These are phyloP conservation scores for Mormyrus iriodes DNA, from an alignment of 2,113 vertebrate genomes.

Conservation along the genomic window DNA sequence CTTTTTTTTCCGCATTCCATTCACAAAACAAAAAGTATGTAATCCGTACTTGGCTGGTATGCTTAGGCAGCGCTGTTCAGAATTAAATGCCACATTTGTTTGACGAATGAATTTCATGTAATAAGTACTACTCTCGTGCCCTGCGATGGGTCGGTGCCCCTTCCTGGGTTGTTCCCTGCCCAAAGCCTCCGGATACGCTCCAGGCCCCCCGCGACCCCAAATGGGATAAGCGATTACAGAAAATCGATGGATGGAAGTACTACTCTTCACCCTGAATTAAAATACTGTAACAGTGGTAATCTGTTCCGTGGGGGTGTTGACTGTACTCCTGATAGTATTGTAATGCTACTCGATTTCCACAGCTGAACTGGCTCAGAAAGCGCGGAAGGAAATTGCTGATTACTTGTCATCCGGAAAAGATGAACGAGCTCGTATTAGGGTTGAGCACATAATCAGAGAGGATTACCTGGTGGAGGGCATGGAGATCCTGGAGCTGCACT, in stretches of 20 bases:
- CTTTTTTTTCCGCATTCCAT: background rate
- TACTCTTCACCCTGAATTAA: no score
- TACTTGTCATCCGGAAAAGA: constrained; percentile 89
- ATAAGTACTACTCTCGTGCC: background rate
- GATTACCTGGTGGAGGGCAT: constrained; percentile 98
- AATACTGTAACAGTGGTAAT: background rate
- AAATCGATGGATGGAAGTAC: no score
- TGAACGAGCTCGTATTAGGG: constrained; percentile 90
- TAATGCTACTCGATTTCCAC: constrained; percentile 16
- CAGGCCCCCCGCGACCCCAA: no score
- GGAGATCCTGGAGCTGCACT: constrained; percentile 97
- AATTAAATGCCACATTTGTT: background rate
- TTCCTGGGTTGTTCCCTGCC: no score
- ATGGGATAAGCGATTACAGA: no score
- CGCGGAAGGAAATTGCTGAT: constrained; percentile 95
- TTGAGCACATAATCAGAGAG: constrained; percentile 97
- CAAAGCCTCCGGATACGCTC: no score
- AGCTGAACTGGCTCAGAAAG: constrained; percentile 95
- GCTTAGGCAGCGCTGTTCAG: background rate
- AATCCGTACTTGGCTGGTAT: background rate
- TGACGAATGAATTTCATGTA: background rate
- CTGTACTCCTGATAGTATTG: background rate
- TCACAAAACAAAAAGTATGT: background rate
- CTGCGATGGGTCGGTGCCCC: no score
- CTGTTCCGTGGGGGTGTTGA: background rate